These are phyloP conservation scores for Diglossa cyanea DNA, from an alignment of 2,797 vertebrate species.

Conservation along the genomic window DNA sequence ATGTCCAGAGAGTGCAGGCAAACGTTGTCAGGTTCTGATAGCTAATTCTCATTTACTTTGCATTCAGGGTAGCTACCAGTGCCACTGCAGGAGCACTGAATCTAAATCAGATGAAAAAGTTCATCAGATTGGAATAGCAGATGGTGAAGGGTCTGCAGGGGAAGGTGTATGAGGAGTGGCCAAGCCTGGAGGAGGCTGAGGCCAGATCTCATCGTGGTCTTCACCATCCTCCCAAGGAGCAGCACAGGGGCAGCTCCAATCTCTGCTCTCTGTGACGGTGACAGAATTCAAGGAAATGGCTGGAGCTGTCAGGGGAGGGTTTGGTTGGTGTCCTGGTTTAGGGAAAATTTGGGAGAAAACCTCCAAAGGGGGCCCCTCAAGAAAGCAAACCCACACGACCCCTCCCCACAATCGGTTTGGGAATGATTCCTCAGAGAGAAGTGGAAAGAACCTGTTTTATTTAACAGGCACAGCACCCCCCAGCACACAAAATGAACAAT, in stretches of 20 bases:
- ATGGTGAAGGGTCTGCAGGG: not conserved
- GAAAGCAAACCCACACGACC: too few relatives aligned
- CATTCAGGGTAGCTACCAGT: not conserved
- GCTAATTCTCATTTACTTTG: not conserved
- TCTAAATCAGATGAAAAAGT: not conserved
- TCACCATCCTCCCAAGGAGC: not conserved
- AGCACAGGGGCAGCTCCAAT: not conserved
- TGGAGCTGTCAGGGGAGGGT: not conserved
- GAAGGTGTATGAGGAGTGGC: not conserved
- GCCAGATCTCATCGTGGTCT: not conserved
- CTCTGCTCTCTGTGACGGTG: not conserved
- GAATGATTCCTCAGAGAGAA: too few relatives aligned
- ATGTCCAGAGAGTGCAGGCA: not conserved
- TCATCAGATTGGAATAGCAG: not conserved
- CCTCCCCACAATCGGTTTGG: too few relatives aligned
- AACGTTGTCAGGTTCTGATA: not conserved
- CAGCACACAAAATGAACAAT: too few relatives aligned
- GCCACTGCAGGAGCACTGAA: not conserved
- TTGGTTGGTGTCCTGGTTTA: too few relatives aligned
- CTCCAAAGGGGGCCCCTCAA: too few relatives aligned
- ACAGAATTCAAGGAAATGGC: rapidly evolving
- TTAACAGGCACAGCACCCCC: too few relatives aligned
- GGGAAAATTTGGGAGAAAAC: too few relatives aligned
- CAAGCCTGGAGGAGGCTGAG: not conserved
- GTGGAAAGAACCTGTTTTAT: too few relatives aligned